Conservation (phyloP, 1,140 invertebrate genomes). For the Archivesica marissinica region DNA sequence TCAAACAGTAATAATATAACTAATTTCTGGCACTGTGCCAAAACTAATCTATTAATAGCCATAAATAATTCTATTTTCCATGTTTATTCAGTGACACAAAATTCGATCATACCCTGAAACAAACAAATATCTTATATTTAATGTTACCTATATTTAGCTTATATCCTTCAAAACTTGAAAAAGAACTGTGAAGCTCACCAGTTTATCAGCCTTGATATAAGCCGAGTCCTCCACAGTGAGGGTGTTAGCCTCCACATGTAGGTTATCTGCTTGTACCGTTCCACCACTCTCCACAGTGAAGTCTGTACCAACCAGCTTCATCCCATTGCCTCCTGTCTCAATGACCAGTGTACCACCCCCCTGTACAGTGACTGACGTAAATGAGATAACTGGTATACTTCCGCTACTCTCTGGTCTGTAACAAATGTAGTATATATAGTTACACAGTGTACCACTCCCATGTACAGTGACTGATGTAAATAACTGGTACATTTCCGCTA, state of each 20-base stretch:
- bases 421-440: no score
- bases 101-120: no score
- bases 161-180: no score
- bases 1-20: no score
- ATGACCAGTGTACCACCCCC: conserved; percentile 73
- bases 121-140: no score
- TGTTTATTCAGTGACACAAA: no score
- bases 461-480: conserved; percentile 71
- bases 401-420: conserved; percentile 65
- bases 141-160: no score
- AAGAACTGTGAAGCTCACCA: conserved; percentile 53
- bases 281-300: conserved; percentile 75
- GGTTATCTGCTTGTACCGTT: conserved; percentile 66
- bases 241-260: conserved; percentile 63
- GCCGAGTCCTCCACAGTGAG: conserved; percentile 72
- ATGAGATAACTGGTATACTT: conserved; percentile 65
- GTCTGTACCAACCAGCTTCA: conserved; percentile 67
- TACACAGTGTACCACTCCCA: conserved; percentile 72
- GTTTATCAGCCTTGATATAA: conserved; percentile 67
- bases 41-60: no score
- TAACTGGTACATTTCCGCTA: conserved; percentile 53
- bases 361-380: conserved; percentile 69
- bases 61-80: background rate
- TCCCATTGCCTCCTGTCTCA: conserved; percentile 63
- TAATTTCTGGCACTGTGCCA: no score